Evolutionary conservation across 2,888 invertebrate species (phyloP).

Genomic region (Salticus scenicus): DNA sequence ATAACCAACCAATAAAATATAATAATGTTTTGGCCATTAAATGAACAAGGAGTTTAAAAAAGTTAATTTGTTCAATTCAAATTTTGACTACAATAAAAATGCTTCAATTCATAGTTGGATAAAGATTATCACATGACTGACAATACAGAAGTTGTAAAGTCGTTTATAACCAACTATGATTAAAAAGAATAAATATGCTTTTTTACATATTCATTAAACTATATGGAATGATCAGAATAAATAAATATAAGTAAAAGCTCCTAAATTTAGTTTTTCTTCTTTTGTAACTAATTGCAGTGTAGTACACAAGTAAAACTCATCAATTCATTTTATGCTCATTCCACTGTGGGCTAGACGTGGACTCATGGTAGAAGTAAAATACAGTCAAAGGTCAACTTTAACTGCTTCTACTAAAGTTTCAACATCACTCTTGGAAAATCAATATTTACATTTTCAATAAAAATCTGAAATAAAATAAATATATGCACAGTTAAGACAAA

Average conservation of each 20-base stretch:
- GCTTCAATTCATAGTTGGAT: background rate
- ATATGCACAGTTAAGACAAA: too few relatives aligned
- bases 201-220: background rate
- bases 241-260: conserved; percentile 51
- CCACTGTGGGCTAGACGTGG: conserved; percentile 21
- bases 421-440: background rate
- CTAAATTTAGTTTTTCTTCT: conserved; percentile 57
- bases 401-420: conserved; percentile 8
- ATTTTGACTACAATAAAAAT: background rate
- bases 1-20: background rate
- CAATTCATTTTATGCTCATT: conserved; percentile 14
- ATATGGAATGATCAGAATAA: conserved; percentile 65
- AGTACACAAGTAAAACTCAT: conserved; percentile 31
- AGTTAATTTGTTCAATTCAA: too few relatives aligned
- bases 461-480: conserved; percentile 28
- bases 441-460: conserved; percentile 23
- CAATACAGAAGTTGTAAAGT: background rate
- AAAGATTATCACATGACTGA: conserved; percentile 5
- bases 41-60: too few relatives aligned
- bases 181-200: background rate
- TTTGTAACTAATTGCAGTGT: conserved; percentile 55
- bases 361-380: background rate
- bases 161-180: background rate
- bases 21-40: too few relatives aligned
- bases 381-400: background rate